These are phyloP conservation scores for Synanthedon vespiformis DNA, from an alignment of 2,888 invertebrate species.

Conservation along the genomic window DNA sequence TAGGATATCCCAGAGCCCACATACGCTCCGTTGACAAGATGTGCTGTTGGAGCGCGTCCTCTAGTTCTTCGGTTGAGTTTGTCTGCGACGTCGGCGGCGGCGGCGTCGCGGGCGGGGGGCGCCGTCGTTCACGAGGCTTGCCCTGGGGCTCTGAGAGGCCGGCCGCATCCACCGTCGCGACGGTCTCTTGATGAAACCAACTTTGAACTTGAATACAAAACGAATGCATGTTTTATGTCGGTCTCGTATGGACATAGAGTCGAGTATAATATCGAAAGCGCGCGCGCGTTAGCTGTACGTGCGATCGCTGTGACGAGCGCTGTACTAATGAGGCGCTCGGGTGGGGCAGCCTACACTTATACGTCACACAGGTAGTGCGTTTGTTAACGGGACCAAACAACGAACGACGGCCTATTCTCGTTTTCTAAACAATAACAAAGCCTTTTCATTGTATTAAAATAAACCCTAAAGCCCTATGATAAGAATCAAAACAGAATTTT, in stretches of 20 bases:
- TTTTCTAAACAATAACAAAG: constrained; percentile 22
- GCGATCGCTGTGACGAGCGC: constrained; percentile 66
- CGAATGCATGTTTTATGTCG: constrained; percentile 48
- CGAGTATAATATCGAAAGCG: constrained; percentile 34
- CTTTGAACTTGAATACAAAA: constrained; percentile 58
- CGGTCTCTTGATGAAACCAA: constrained; percentile 64
- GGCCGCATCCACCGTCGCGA: constrained; percentile 52
- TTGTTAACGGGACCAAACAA: constrained; percentile 63
- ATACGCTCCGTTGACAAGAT: constrained; percentile 73
- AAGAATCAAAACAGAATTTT: neutral
- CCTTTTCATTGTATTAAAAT: neutral
- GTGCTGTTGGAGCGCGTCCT: constrained; percentile 71
- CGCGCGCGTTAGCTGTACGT: constrained; percentile 58
- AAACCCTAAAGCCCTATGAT: neutral
- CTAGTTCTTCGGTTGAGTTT: constrained; percentile 70
- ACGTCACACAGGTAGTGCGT: constrained; percentile 62
- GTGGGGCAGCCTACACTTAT: constrained; percentile 65
- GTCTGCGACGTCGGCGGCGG: constrained; percentile 60
- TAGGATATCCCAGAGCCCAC: constrained; percentile 78
- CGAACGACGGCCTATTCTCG: constrained; percentile 64
- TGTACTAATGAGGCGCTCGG: constrained; percentile 59
- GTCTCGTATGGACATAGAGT: constrained; percentile 67
- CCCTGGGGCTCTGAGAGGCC: constrained; percentile 52
- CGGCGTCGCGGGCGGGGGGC: constrained; percentile 59
- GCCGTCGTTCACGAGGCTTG: constrained; percentile 49